These are phyloP conservation scores for Nephila pilipes DNA, from an alignment of 1,140 invertebrate species.

Conservation along the genomic window DNA sequence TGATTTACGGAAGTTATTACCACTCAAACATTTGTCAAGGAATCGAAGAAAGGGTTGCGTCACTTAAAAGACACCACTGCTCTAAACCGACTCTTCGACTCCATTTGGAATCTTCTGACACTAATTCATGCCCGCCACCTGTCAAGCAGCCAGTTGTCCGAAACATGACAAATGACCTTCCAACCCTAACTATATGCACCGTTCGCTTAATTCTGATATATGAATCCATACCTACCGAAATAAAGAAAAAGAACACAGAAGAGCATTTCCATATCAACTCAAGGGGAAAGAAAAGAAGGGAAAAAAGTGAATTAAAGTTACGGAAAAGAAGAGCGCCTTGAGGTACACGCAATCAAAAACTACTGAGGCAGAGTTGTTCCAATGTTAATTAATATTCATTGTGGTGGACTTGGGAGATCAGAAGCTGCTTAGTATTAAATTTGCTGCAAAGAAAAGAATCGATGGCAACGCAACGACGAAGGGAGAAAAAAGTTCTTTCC, in stretches of 20 bases:
- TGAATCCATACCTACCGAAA: not conserved
- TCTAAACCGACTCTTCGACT: not conserved
- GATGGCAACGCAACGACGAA: not conserved
- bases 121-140: conserved; percentile 48
- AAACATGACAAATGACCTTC: conserved; percentile 18
- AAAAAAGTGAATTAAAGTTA: not conserved
- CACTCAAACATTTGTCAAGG: not conserved
- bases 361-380: not conserved
- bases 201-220: conserved; percentile 8
- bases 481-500: not conserved
- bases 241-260: not conserved
- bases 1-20: not conserved
- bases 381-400: conserved; percentile 41
- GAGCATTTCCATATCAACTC: not conserved
- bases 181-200: conserved; percentile 33
- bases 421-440: conserved; percentile 10
- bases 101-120: not conserved
- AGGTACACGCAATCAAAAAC: not conserved
- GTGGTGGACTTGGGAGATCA: not conserved
- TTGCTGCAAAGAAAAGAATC: not conserved
- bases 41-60: not conserved
- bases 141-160: not conserved
- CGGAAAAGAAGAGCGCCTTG: not conserved
- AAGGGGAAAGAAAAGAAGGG: not conserved
- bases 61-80: not conserved